A percentile compares a stretch with the other conserved stretches of the same genome.
phyloP scores from a whole-genome alignment of 2,113 vertebrate species.

The human region DNA sequence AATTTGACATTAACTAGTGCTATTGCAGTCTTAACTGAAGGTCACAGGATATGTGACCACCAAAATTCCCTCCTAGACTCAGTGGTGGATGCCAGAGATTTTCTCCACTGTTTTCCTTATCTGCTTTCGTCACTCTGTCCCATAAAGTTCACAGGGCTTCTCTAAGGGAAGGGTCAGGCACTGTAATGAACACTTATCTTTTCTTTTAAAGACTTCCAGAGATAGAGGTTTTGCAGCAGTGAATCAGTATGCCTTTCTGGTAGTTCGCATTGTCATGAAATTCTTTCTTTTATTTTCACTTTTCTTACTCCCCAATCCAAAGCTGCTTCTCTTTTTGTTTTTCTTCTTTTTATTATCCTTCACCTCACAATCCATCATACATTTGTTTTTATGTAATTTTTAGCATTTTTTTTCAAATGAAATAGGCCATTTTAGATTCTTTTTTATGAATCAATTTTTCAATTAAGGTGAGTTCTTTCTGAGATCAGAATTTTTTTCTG shows the following conservation, averaged over 20 bases:
- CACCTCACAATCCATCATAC: neutral
- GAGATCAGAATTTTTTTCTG: neutral
- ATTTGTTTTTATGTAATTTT: neutral
- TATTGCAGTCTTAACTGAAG: neutral
- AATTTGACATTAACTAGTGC: conserved; percentile 24
- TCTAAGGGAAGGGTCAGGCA: neutral
- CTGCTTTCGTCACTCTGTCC: neutral
- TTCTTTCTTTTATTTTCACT: neutral
- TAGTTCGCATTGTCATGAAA: neutral
- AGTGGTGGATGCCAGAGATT: too few species aligned
- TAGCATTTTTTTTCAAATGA: neutral
- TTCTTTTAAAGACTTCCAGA: neutral
- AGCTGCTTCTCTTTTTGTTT: neutral
- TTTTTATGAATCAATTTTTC: neutral
- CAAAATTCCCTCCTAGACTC: neutral
- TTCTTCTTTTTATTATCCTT: neutral
- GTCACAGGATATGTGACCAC: neutral
- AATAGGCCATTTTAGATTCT: neutral
- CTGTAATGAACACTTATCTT: neutral
- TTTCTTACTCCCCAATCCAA: neutral
- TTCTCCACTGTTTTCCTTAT: neutral
- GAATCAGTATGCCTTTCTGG: neutral
- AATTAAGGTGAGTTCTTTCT: neutral
- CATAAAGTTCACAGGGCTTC: neutral
- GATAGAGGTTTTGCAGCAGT: neutral